Percentiles rank a stretch among this genome's conserved stretches.
phyloP scores from a whole-genome alignment of 2,797 vertebrate species.

The Pygocentrus nattereri region DNA sequence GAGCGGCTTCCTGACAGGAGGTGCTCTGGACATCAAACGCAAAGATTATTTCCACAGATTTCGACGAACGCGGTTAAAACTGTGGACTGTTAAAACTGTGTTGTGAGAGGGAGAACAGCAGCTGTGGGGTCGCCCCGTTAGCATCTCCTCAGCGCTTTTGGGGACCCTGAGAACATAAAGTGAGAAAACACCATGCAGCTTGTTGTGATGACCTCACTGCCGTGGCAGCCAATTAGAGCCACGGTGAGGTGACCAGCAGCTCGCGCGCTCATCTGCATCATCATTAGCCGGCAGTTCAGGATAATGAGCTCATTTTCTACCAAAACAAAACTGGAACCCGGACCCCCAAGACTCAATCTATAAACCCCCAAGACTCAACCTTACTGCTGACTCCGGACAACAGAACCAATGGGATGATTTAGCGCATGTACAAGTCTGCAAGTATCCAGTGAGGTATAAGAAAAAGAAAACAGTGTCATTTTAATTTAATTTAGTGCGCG shows the following conservation, averaged over 20 bases:
- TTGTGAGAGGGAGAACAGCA: conserved; percentile 3
- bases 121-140: neutral
- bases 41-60: neutral
- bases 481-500: neutral
- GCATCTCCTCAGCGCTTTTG: neutral
- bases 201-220: conserved; percentile 55
- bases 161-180: conserved; percentile 18
- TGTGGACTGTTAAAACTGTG: neutral
- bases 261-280: neutral
- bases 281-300: neutral
- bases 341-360: too few species aligned
- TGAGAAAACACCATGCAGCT: conserved; percentile 38
- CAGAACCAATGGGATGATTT: too few species aligned
- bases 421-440: neutral
- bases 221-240: conserved; percentile 50
- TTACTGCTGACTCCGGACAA: too few species aligned
- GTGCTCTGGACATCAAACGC: neutral
- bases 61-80: neutral
- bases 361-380: neutral
- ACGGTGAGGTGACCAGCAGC: neutral
- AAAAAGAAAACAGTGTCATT: neutral
- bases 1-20: neutral
- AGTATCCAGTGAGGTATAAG: neutral
- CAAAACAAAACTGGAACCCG: neutral
- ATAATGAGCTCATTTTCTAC: too few species aligned